phyloP scores from a whole-genome alignment of 2,888 invertebrate genomes.

The Heliconius aoede region DNA sequence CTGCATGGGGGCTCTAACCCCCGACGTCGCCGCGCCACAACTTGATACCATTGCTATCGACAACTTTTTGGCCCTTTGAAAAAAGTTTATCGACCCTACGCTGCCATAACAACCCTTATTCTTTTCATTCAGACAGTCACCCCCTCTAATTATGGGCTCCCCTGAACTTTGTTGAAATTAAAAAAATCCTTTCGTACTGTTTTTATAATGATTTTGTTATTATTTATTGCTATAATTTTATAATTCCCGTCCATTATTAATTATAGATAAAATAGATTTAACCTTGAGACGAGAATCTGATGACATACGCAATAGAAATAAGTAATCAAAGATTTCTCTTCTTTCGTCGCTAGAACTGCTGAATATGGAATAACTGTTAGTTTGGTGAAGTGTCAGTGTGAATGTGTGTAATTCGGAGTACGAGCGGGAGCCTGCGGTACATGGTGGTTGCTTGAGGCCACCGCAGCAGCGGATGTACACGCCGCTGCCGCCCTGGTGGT shows the following conservation, averaged over 20 bases:
- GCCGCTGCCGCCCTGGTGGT: slow-evolving; percentile 78
- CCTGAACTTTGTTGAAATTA: slow-evolving; percentile 77
- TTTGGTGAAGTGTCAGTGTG: slow-evolving; percentile 66
- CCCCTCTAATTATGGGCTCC: slow-evolving; percentile 82
- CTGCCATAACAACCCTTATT: slow-evolving; percentile 80
- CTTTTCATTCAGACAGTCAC: slow-evolving; percentile 74
- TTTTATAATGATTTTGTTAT: slow-evolving; percentile 70
- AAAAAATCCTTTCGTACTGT: slow-evolving; percentile 70
- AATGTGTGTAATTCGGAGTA: slow-evolving; percentile 61
- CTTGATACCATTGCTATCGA: slow-evolving; percentile 42
- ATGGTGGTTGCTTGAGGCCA: slow-evolving; percentile 58
- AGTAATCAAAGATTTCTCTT: slow-evolving; percentile 63
- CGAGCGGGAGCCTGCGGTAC: slow-evolving; percentile 48
- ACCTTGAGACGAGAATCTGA: slow-evolving; percentile 32
- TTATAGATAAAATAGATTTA: slow-evolving; percentile 5
- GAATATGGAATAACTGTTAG: slow-evolving; percentile 78
- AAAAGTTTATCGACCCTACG: slow-evolving; percentile 80
- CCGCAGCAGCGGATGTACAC: slow-evolving; percentile 79
- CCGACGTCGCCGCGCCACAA: slow-evolving; percentile 47
- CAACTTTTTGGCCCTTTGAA: slow-evolving; percentile 52
- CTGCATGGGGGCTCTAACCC: slow-evolving; percentile 66
- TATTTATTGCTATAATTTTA: slow-evolving; percentile 40
- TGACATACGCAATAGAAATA: background rate
- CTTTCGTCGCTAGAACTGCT: slow-evolving; percentile 68
- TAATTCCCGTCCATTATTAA: slow-evolving; percentile 45